phyloP scores from a whole-genome alignment of 2,797 vertebrate genomes.

The Acrossocheilus wenchowensis region DNA sequence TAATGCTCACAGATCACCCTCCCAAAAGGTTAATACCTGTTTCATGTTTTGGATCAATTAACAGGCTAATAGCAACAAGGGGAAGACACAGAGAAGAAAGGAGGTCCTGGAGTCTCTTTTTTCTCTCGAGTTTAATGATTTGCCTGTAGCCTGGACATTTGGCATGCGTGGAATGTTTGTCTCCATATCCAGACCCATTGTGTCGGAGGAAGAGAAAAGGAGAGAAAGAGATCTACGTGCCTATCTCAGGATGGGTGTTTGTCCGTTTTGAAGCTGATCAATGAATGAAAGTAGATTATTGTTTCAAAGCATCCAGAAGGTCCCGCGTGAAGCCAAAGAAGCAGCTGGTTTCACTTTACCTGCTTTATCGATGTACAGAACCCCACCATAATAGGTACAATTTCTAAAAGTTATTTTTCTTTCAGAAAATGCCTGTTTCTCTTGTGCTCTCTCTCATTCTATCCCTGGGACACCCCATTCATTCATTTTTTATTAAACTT shows the following conservation, averaged over 20 bases:
- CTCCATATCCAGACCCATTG: slow-evolving; percentile 79
- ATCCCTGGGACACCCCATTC: slow-evolving; percentile 82
- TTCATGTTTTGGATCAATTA: slow-evolving; percentile 83
- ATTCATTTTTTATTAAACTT: slow-evolving; percentile 87
- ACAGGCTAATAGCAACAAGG: slow-evolving; percentile 79
- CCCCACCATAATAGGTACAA: slow-evolving; percentile 67
- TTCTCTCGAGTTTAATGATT: slow-evolving; percentile 80
- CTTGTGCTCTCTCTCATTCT: slow-evolving; percentile 60
- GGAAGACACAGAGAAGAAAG: slow-evolving; percentile 77
- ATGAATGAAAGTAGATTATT: slow-evolving; percentile 65
- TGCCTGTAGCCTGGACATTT: slow-evolving; percentile 79
- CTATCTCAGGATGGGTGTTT: slow-evolving; percentile 64
- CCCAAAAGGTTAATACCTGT: slow-evolving; percentile 72
- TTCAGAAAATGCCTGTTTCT: slow-evolving; percentile 61
- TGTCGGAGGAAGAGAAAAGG: slow-evolving; percentile 73
- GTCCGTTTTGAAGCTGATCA: slow-evolving; percentile 68
- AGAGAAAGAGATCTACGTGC: slow-evolving; percentile 53
- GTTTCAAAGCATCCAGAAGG: slow-evolving; percentile 68
- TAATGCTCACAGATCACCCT: slow-evolving; percentile 67
- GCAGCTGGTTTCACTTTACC: slow-evolving; percentile 78
- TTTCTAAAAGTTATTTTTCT: slow-evolving; percentile 66
- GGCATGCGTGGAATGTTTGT: slow-evolving; percentile 85
- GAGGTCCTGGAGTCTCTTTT: slow-evolving; percentile 78
- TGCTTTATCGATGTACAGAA: slow-evolving; percentile 72
- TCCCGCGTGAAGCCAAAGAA: slow-evolving; percentile 53